phyloP scores from a whole-genome alignment of 2,797 vertebrate genomes.

The Silurus aristotelis region DNA sequence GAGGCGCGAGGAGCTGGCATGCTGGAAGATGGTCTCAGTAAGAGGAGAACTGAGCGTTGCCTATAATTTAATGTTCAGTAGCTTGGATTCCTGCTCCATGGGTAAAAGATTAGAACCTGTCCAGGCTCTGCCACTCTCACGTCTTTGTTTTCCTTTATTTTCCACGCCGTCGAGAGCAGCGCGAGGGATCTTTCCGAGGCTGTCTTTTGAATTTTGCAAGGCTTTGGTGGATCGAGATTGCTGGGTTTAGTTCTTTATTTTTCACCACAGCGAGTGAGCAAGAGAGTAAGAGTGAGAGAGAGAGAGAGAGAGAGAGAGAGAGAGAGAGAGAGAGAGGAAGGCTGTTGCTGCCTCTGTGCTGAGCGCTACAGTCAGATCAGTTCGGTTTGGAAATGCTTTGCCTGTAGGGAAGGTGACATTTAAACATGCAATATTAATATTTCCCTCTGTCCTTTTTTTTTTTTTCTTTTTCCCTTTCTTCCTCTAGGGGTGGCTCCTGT shows the following conservation, averaged over 20 bases:
- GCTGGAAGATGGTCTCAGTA: conserved; percentile 83
- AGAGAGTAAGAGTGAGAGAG: conserved; percentile 33
- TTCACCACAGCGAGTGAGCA: conserved; percentile 57
- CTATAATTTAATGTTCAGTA: conserved; percentile 92
- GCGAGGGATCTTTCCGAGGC: conserved; percentile 12
- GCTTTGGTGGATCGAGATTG: conserved; percentile 24
- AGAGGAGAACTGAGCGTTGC: conserved; percentile 87
- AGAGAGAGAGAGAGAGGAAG: conserved; percentile 57
- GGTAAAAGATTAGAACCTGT: conserved; percentile 78
- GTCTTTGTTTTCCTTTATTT: not conserved
- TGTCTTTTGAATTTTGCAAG: conserved; percentile 18
- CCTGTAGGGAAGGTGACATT: conserved; percentile 73
- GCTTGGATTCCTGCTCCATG: conserved; percentile 87
- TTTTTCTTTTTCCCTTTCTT: conserved; percentile 42
- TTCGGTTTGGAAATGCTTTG: conserved; percentile 64
- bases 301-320: not conserved
- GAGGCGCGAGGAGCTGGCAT: conserved; percentile 71
- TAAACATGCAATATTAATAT: conserved; percentile 67
- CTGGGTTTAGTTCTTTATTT: conserved; percentile 54
- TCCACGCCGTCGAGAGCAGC: not conserved
- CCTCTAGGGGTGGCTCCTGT: conserved; percentile 90
- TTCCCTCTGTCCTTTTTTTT: conserved; percentile 37
- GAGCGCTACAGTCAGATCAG: conserved; percentile 51
- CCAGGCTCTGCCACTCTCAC: conserved; percentile 37
- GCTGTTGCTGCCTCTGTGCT: conserved; percentile 49